phyloP scores from a whole-genome alignment of 1,140 invertebrate genomes.

The Polyergus mexicanus region DNA sequence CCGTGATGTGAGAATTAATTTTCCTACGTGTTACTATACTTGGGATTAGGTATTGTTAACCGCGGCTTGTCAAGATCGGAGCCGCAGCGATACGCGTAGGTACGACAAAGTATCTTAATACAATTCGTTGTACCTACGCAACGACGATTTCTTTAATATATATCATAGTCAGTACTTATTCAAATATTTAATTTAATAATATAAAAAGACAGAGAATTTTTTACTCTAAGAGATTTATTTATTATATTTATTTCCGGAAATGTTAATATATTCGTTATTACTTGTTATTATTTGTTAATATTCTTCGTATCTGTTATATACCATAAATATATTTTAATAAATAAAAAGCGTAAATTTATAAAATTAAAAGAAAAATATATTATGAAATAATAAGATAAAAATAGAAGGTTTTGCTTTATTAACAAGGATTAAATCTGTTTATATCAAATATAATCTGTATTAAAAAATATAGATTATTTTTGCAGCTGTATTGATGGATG shows the following conservation, averaged over 20 bases:
- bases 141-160: neutral
- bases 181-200: neutral
- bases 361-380: neutral
- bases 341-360: neutral
- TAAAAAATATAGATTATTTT: neutral
- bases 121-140: neutral
- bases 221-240: neutral
- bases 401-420: neutral
- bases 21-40: neutral
- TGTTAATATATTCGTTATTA: no score
- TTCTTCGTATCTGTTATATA: no score
- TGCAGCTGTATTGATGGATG: neutral
- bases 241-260: neutral
- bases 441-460: neutral
- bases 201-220: neutral
- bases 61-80: neutral
- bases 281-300: no score
- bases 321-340: neutral
- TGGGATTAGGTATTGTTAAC: conserved; percentile 12
- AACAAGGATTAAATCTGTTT: neutral
- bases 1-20: conserved; percentile 69
- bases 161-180: neutral
- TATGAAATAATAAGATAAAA: neutral
- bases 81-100: neutral
- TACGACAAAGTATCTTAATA: neutral